Evolutionary conservation across 2,797 vertebrate species (phyloP), one percentile per base, ranked within the genome.

Genomic region (Macroramphosus scolopax): DNA sequence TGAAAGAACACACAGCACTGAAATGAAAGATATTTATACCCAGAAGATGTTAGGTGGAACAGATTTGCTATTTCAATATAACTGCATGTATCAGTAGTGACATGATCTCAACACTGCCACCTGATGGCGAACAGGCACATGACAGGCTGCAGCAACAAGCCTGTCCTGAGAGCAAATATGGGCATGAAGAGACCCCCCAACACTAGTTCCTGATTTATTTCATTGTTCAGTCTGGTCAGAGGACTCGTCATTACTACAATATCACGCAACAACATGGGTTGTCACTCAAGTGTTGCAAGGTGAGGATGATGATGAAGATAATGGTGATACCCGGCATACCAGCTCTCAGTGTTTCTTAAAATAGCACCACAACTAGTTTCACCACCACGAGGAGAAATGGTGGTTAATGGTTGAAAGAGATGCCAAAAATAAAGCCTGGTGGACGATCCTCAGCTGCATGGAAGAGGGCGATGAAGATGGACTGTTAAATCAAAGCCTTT

Each of bases 321-420:
- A 63, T 33, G 42, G 8, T 1, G 1, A 33, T 22, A n/a, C n/a
- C n/a, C n/a, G n/a, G n/a, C n/a, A n/a, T n/a, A n/a, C n/a, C n/a
- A n/a, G n/a, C n/a, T n/a, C n/a, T 72, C 51, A 57, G 17, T 33
- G 13, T 60, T 49, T 61, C 71, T 63, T 35, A 33, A 75, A 82
- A 72, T 75, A 78, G 40, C 38, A 12, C 29, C 36, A 24, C 30
- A 53, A 73, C 71, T 71, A 57, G 59, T 79, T 65, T 62, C 58
- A 68, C 64, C 54, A 17, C 68, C 76, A 71, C 80, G 77, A 61
- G 60, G 36, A 83, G 73, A 61, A 75, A 63, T 39, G 33, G 14
- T 49, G n/a, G 33, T 66, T 54, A 75, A 76, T 75, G 28, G 17
- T 32, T 66, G 51, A 59, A 62, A 53, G 54, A 58, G 43, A 28